phyloP scores from a whole-genome alignment of 2,888 invertebrate genomes.

The Fabriciana adippe region DNA sequence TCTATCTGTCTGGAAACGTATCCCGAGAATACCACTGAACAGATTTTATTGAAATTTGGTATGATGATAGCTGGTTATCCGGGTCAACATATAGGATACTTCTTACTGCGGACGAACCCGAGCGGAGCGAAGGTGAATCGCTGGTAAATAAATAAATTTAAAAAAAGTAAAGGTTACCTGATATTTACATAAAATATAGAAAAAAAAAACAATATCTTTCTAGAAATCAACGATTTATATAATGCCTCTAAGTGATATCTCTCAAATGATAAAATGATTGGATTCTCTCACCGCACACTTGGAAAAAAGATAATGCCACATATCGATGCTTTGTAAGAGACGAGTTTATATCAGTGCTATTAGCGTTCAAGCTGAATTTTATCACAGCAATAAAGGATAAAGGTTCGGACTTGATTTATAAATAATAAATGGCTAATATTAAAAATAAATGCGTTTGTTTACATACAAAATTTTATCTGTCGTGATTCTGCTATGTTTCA shows the following conservation, averaged over 20 bases:
- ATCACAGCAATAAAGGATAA: slow-evolving; percentile 57
- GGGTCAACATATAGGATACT: too few species aligned
- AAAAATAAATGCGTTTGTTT: slow-evolving; percentile 38
- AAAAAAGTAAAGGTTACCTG: too few species aligned
- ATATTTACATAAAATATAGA: too few species aligned
- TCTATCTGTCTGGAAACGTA: too few species aligned
- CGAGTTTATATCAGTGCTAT: slow-evolving; percentile 48
- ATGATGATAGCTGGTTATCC: too few species aligned
- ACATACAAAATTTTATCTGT: not conserved
- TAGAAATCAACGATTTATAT: not conserved
- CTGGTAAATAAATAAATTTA: too few species aligned
- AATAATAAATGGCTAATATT: slow-evolving; percentile 64
- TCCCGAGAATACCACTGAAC: too few species aligned
- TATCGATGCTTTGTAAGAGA: slow-evolving; percentile 32
- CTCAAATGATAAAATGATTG: slow-evolving; percentile 8
- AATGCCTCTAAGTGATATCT: slow-evolving; percentile 1
- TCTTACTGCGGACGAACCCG: too few species aligned
- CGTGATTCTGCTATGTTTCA: too few species aligned
- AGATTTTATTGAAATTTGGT: too few species aligned
- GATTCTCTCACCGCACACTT: slow-evolving; percentile 1
- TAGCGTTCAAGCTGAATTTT: slow-evolving; percentile 55
- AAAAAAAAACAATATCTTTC: too few species aligned
- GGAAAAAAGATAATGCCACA: slow-evolving; percentile 18
- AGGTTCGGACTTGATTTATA: slow-evolving; percentile 37
- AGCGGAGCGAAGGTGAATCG: too few species aligned